These are phyloP conservation scores for Carcinoscorpius rotundicauda DNA, from an alignment of 1,140 invertebrate species.

Conservation along the genomic window DNA sequence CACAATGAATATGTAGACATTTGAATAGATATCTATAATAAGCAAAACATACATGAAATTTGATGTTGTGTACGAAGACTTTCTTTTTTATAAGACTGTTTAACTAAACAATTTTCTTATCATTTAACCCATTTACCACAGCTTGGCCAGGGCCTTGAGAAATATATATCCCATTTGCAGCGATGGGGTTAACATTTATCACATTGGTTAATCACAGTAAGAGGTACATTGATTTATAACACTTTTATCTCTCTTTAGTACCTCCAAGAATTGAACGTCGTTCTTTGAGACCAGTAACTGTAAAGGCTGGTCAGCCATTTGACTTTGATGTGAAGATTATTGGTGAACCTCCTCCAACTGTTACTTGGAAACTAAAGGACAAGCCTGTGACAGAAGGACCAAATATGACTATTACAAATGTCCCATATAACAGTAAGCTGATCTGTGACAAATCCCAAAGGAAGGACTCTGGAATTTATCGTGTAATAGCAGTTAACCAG, in stretches of 20 bases:
- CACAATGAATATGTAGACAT: too few relatives aligned
- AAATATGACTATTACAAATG: constrained; percentile 18
- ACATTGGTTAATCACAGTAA: too few relatives aligned
- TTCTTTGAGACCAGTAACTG: constrained; percentile 71
- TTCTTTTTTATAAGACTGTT: too few relatives aligned
- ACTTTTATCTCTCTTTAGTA: constrained; percentile 38
- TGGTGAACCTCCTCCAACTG: constrained; percentile 30
- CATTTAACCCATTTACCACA: too few relatives aligned
- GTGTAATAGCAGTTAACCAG: constrained; percentile 37
- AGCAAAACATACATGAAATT: too few relatives aligned
- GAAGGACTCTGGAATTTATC: constrained; percentile 37
- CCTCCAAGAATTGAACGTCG: constrained; percentile 90
- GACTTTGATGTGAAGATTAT: constrained; percentile 30
- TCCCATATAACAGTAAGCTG: constrained; percentile 38
- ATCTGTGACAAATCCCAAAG: constrained; percentile 38
- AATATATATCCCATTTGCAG: too few relatives aligned
- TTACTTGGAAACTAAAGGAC: constrained; percentile 27
- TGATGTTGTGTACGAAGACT: too few relatives aligned
- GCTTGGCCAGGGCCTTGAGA: too few relatives aligned
- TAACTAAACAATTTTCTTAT: too few relatives aligned
- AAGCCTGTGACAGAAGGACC: constrained; percentile 17
- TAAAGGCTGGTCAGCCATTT: constrained; percentile 50
- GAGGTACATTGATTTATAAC: too few relatives aligned
- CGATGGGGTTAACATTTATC: too few relatives aligned
- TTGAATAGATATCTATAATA: too few relatives aligned